Evolutionary conservation across 2,113 vertebrate species (phyloP), one percentile per base, ranked within the genome.

Genomic region (Neolamprologus kungweensis): DNA sequence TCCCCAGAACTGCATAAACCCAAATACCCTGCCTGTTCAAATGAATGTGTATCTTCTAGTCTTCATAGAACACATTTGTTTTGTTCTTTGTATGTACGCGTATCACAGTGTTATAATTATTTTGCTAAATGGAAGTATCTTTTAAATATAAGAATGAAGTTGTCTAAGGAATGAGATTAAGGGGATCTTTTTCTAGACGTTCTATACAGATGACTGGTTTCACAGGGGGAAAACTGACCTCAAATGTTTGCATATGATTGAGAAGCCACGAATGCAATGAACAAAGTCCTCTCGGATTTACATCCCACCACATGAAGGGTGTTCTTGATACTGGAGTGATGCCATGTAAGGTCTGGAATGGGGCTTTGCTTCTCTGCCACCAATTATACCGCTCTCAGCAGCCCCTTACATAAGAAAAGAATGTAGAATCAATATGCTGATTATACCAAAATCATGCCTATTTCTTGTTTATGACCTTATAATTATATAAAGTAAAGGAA

Each of bases 201-300:
- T 40, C 21, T 90, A 83, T 92, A 21, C 96, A 99, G 99, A 97
- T 98, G 94, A 92, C 97, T 5, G 97, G 97, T 89, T 99, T 99
- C 94, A 95, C 97, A 73, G 98, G 98, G 94, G 96, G 97, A 85
- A 99, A 99, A 85, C 97, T 98, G 33, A 97, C 3, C 93, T 98
- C 87, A 99, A 98, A 94, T 98, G 88, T 91, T 95, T 98, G 90
- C 98, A 99, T 98, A 98, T 86, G 98, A 99, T 42, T 99, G 82
- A 97, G 5, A 6, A 10, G n/a, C 12, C 12, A 2, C 13, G 16
- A 55, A 4, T 21, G 9, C 31, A 7, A 13, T 9, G 4, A 28
- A 96, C 94, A 85, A 13, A 65, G 33, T 65, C 85, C 7, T 93
- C 13, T 13, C 75, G 81, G 58, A 96, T 91, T 11, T 95, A 94